A percentile compares a stretch with the other conserved stretches of the same genome.
These are phyloP conservation scores for Macroglossus sobrinus DNA, from an alignment of 2,113 vertebrate genomes.

Conservation along the genomic window DNA sequence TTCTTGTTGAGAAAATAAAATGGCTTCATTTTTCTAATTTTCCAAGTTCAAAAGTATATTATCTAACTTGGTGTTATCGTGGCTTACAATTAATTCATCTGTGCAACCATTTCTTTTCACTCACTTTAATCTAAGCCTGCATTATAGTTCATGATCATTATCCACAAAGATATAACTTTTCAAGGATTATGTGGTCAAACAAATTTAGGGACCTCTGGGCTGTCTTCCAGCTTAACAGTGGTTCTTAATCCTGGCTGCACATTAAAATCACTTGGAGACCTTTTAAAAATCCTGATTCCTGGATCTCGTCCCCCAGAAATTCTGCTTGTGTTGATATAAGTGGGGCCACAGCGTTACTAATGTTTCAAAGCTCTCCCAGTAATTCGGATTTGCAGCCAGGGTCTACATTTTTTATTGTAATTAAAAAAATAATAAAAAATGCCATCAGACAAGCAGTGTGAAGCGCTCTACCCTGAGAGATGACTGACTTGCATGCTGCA, in stretches of 20 bases:
- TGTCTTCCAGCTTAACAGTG: not conserved
- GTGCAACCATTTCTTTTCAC: not conserved
- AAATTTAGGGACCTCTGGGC: not conserved
- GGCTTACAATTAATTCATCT: not conserved
- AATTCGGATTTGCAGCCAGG: not conserved
- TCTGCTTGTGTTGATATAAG: not conserved
- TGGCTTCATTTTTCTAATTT: constrained; percentile 13
- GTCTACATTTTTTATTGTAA: not conserved
- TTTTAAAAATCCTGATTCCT: constrained; percentile 6
- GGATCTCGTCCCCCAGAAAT: not conserved
- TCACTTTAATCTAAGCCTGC: constrained; percentile 39
- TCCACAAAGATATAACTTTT: constrained; percentile 15
- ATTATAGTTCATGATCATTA: constrained; percentile 8
- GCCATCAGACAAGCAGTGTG: not conserved
- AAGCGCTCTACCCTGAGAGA: not conserved
- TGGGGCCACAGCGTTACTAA: not conserved
- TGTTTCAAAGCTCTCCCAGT: constrained; percentile 14
- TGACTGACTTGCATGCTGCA: not conserved
- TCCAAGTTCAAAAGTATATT: not conserved
- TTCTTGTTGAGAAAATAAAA: constrained; percentile 25
- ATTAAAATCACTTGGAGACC: not conserved
- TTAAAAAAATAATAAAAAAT: not conserved
- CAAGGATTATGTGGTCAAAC: not conserved
- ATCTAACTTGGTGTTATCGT: not conserved
- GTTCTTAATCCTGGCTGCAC: not conserved